Evolutionary conservation across 2,113 vertebrate species (phyloP), one percentile per base, ranked within the genome.

Genomic region (Elachura formosa): DNA sequence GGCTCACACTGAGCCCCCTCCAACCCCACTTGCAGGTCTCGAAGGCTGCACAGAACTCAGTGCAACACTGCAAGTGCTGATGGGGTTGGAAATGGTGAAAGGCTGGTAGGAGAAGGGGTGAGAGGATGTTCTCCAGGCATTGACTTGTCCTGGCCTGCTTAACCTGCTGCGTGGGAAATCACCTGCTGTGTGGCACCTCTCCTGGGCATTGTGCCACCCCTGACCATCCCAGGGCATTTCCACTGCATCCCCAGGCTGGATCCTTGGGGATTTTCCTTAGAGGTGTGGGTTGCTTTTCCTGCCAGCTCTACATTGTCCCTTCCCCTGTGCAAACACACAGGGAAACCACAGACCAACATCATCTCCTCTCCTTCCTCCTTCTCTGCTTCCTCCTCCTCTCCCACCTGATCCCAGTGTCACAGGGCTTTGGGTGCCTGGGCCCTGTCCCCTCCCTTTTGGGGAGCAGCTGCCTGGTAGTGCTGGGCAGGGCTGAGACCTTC

Each of bases 371-470:
- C 17, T 14, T 71, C 3, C 24, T 38, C 43, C 34, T 56, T 13
- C 10, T 38, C n/a, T 46, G 11, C 13, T 33, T 55, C 58, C n/a
- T 36, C 15, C 2, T 33, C 29, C 29, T 43, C 66, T 55, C 3
- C 55, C n/a, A 3, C 8, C 41, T 3, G 1, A 12, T 0, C 0
- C 78, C 11, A 9, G 11, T 5, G 2, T 38, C 38, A 1, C 41
- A 5, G 29, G 17, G 15, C n/a, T 74, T 36, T 11, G 72, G 56
- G 24, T 20, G 74, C 48, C 56, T 15, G 6, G 26, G 20, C 17
- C 6, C 14, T 56, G 41, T 71, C n/a, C 46, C 31, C 20, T 67
- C 8, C 0, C 1, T 84, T 58, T 54, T 0, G 1, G 34, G 86
- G 24, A 94, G 72, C 46, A 21, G 17, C 34, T 61, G 75, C 67